Evolutionary conservation across 1,140 invertebrate genomes (phyloP).

Genomic region (Pristionchus pacificus): DNA sequence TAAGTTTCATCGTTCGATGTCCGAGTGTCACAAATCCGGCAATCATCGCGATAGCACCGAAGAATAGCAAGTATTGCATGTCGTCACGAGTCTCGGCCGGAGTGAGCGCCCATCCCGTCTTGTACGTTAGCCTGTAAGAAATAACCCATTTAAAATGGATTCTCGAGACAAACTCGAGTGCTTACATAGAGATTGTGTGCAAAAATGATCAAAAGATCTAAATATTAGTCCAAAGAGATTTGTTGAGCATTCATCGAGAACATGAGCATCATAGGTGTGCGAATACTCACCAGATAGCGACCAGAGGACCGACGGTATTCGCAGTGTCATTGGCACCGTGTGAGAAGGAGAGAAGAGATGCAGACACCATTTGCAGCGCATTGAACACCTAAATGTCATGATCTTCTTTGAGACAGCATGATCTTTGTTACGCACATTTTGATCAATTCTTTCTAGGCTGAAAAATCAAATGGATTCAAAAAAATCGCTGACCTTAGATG

Average conservation of each 20-base stretch:
- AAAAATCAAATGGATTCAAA: no score
- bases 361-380: slow-evolving; percentile 31
- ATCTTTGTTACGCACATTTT: no score
- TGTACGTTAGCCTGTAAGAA: slow-evolving; percentile 20
- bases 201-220: no score
- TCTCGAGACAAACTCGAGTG: no score
- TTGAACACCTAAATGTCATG: slow-evolving; percentile 25
- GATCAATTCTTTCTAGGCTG: no score
- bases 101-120: slow-evolving; percentile 27
- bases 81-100: slow-evolving; percentile 27
- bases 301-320: slow-evolving; percentile 27
- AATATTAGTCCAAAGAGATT: no score
- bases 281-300: slow-evolving; percentile 30
- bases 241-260: no score
- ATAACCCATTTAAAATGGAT: no score
- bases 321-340: slow-evolving; percentile 35
- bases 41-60: slow-evolving; percentile 31
- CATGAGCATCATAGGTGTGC: no score
- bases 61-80: slow-evolving; percentile 22
- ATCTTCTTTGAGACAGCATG: no score
- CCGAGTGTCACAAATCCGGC: slow-evolving; percentile 31
- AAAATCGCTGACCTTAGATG: slow-evolving; percentile 24
- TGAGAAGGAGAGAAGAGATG: slow-evolving; percentile 30
- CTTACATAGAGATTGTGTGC: no score
- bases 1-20: slow-evolving; percentile 27